Conservation (phyloP, 2,888 invertebrate genomes). For the Drosophila formosana region DNA sequence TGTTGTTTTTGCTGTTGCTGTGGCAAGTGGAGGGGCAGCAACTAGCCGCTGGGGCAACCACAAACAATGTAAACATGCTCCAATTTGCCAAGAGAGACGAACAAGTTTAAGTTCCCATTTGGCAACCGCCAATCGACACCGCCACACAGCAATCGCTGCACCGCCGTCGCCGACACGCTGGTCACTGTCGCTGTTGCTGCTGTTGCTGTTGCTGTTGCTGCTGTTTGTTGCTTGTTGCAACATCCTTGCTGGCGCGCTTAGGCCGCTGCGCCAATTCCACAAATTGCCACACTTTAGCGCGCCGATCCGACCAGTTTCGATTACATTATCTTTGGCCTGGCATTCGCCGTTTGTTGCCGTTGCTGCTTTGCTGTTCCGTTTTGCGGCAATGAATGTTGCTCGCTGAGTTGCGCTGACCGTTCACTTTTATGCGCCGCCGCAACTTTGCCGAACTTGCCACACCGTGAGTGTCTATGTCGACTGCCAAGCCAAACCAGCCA, state of each 20-base stretch:
- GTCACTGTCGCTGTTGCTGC: conserved; percentile 43
- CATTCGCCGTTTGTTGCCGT: conserved; percentile 53
- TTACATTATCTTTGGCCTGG: conserved; percentile 70
- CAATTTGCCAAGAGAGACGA: conserved; percentile 48
- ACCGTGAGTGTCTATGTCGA: conserved; percentile 74
- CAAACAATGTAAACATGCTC: conserved; percentile 28
- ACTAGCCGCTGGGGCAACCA: conserved; percentile 9
- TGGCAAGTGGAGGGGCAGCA: neutral
- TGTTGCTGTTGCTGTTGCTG: conserved; percentile 13
- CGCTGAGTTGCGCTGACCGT: conserved; percentile 59
- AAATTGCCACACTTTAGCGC: conserved; percentile 70
- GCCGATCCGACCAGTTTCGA: conserved; percentile 76
- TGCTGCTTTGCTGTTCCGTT: conserved; percentile 68
- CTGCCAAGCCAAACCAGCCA: conserved; percentile 1
- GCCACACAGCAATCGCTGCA: conserved; percentile 13
- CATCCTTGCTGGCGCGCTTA: conserved; percentile 53
- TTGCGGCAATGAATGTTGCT: conserved; percentile 78
- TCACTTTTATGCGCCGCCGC: conserved; percentile 67
- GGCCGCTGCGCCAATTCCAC: conserved; percentile 66
- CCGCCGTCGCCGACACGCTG: conserved; percentile 15
- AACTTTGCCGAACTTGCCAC: conserved; percentile 71
- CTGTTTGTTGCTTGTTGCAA: conserved; percentile 55
- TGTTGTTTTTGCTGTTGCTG: conserved; percentile 4
- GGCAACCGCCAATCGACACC: conserved; percentile 25
- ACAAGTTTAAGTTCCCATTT: conserved; percentile 63